Evolutionary conservation across 2,888 invertebrate genomes (phyloP).

Genomic region (Hedychridium roseum): DNA sequence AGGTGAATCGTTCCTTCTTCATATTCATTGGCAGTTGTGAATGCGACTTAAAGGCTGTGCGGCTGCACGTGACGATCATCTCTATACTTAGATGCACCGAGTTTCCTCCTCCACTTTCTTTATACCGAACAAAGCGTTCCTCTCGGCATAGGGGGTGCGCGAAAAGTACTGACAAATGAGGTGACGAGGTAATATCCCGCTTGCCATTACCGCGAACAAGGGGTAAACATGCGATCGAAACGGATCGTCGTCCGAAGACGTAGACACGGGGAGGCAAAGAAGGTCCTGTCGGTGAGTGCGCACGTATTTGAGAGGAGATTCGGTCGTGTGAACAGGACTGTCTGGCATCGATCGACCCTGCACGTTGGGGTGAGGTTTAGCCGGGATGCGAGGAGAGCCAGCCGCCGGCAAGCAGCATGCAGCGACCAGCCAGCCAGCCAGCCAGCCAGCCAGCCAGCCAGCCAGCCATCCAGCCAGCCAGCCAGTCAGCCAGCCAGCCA

Average conservation of each 20-base stretch:
- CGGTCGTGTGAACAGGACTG: slow-evolving; percentile 62
- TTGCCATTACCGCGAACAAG: too few relatives aligned
- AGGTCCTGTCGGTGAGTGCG: slow-evolving; percentile 27
- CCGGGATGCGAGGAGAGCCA: slow-evolving; percentile 16
- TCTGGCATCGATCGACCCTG: slow-evolving; percentile 63
- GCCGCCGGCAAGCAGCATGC: slow-evolving; percentile 14
- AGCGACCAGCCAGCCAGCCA: too few relatives aligned
- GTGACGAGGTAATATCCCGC: too few relatives aligned
- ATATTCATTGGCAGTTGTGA: too few relatives aligned
- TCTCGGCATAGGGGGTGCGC: slow-evolving; percentile 49
- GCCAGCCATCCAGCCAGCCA: too few relatives aligned
- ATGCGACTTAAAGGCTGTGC: slow-evolving; percentile 48
- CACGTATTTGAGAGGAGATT: slow-evolving; percentile 55
- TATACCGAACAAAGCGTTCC: slow-evolving; percentile 58
- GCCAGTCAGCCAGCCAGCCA: too few relatives aligned
- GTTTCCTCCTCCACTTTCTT: slow-evolving; percentile 60
- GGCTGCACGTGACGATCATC: slow-evolving; percentile 57
- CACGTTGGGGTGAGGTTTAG: slow-evolving; percentile 33
- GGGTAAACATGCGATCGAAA: too few relatives aligned
- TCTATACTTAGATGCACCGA: slow-evolving; percentile 63
- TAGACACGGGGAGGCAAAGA: too few relatives aligned
- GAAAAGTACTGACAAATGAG: slow-evolving; percentile 37
- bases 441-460: too few relatives aligned
- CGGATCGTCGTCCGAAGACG: too few relatives aligned
- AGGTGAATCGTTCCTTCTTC: too few relatives aligned